Percentiles rank a stretch among this genome's conserved stretches.
Conservation (phyloP, 1,140 invertebrate genomes). For the Mycetomoellerius zeteki region DNA sequence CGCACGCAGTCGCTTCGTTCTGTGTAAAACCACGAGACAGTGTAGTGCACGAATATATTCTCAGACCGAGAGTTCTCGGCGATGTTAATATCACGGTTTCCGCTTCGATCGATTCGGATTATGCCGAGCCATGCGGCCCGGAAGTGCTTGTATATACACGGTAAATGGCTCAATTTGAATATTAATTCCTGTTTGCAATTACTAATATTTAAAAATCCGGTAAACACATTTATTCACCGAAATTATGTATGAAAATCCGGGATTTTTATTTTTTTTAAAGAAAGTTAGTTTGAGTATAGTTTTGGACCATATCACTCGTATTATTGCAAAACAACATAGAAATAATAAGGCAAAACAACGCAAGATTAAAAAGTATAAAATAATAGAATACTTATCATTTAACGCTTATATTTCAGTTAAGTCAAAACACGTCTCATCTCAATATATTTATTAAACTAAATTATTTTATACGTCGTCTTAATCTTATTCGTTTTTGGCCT, state of each 20-base stretch:
- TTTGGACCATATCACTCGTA: background rate
- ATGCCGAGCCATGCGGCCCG: conserved; percentile 85
- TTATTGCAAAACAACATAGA: too few species aligned
- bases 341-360: too few species aligned
- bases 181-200: background rate
- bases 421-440: too few species aligned
- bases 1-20: conserved; percentile 74
- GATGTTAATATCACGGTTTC: conserved; percentile 89
- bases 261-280: conserved; percentile 23
- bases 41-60: conserved; percentile 86
- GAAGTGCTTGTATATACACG: conserved; percentile 85
- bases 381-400: too few species aligned
- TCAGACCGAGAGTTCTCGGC: conserved; percentile 87
- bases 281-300: background rate
- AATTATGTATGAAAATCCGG: background rate
- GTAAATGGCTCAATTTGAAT: conserved; percentile 74
- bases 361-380: too few species aligned
- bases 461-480: too few species aligned
- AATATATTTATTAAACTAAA: too few species aligned
- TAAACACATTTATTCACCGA: background rate
- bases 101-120: conserved; percentile 86
- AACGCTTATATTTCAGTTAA: too few species aligned
- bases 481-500: too few species aligned
- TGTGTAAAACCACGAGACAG: conserved; percentile 86
- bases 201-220: background rate